These are phyloP conservation scores for Pseudomugil tenellus DNA, from an alignment of 2,797 vertebrate species.

Conservation along the genomic window DNA sequence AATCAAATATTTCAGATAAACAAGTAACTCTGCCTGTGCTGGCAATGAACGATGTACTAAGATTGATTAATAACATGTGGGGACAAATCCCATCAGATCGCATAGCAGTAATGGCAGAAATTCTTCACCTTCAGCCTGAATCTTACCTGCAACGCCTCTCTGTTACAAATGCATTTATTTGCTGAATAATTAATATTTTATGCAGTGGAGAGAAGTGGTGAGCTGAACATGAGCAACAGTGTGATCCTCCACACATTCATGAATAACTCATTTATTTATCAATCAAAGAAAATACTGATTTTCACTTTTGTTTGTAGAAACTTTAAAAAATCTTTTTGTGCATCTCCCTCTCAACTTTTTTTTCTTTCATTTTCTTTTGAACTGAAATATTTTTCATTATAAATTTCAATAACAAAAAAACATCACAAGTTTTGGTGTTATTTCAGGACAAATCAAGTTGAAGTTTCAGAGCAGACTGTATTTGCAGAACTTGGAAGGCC, in stretches of 20 bases:
- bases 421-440: background rate
- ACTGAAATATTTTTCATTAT: background rate
- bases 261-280: background rate
- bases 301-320: background rate
- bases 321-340: too few species aligned
- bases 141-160: background rate
- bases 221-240: background rate
- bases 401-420: background rate
- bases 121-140: background rate
- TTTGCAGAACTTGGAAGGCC: background rate
- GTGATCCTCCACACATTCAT: background rate
- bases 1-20: background rate
- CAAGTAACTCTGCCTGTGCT: background rate
- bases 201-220: background rate
- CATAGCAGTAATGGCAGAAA: background rate
- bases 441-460: constrained; percentile 5
- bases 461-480: constrained; percentile 12
- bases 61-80: background rate
- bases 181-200: background rate
- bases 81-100: background rate
- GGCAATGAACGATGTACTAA: background rate
- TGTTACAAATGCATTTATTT: background rate
- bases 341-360: too few species aligned
- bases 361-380: too few species aligned
- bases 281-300: background rate